A percentile compares a stretch with the other conserved stretches of the same genome.
phyloP scores from a whole-genome alignment of 2,797 vertebrate genomes.

The Chelonia mydas region DNA sequence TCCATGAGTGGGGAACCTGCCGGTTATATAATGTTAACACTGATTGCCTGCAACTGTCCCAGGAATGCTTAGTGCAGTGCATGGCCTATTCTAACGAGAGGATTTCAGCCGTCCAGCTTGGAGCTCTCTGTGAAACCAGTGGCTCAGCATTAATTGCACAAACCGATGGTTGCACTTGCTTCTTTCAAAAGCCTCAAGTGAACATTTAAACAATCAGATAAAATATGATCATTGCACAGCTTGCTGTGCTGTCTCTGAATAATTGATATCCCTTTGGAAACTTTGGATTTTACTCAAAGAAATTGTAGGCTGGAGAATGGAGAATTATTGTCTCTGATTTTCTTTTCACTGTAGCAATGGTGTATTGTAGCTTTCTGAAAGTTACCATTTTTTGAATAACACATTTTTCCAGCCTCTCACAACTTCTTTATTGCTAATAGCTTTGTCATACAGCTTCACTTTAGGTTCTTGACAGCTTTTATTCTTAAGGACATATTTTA shows the following conservation, averaged over 20 bases:
- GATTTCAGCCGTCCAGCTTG: background rate
- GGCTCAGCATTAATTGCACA: conserved; percentile 49
- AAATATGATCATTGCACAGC: background rate
- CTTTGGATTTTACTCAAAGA: background rate
- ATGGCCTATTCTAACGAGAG: background rate
- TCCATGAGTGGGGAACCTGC: background rate
- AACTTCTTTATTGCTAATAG: background rate
- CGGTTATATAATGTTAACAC: background rate
- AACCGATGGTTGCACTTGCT: conserved; percentile 10
- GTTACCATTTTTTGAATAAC: conserved; percentile 13
- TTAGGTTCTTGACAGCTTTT: background rate
- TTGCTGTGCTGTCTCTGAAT: conserved; percentile 11
- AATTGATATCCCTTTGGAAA: conserved; percentile 8
- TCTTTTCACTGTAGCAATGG: background rate
- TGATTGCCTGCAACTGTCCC: background rate
- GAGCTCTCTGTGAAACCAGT: conserved; percentile 25
- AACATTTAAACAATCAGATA: conserved; percentile 53
- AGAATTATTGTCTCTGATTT: background rate
- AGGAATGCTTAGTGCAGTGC: fast-evolving
- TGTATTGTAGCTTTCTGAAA: background rate
- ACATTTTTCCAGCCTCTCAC: conserved; percentile 12
- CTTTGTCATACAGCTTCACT: background rate
- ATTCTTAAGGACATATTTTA: conserved; percentile 4
- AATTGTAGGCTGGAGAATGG: background rate
- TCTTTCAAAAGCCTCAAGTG: conserved; percentile 38